phyloP scores from a whole-genome alignment of 2,888 invertebrate species.

The Eupithecia abbreviata region DNA sequence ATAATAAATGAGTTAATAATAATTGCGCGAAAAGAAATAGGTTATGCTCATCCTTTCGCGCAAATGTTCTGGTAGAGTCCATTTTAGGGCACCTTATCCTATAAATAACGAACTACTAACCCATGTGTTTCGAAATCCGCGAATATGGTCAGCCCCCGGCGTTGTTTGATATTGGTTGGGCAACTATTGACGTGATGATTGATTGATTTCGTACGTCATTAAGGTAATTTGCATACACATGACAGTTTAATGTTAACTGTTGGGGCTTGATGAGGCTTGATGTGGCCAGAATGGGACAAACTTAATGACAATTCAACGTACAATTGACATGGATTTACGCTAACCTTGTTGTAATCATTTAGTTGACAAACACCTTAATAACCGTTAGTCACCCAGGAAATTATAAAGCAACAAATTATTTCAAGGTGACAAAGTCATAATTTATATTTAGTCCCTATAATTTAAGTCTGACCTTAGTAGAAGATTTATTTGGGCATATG shows the following conservation, averaged over 20 bases:
- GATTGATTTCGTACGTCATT: slow-evolving; percentile 37
- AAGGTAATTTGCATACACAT: slow-evolving; percentile 35
- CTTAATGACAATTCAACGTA: not conserved
- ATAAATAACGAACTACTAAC: not conserved
- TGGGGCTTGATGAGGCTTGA: slow-evolving; percentile 11
- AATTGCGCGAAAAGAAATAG: not conserved
- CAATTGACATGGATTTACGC: not conserved
- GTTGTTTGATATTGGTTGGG: slow-evolving; percentile 28
- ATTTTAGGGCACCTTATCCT: not conserved
- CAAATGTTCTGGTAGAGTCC: not conserved
- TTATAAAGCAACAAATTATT: not conserved
- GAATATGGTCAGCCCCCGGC: slow-evolving; percentile 23
- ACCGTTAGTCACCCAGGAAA: slow-evolving; percentile 1
- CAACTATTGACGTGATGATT: slow-evolving; percentile 39
- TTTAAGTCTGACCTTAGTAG: not conserved
- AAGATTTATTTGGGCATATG: slow-evolving; percentile 6
- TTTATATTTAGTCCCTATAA: not conserved
- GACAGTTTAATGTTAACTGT: slow-evolving; percentile 20
- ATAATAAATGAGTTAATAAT: too few relatives aligned
- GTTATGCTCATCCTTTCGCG: not conserved
- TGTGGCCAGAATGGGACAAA: not conserved
- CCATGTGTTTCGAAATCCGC: slow-evolving; percentile 25
- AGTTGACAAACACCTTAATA: not conserved
- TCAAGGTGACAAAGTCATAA: not conserved
- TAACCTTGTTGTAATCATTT: not conserved